Percentiles rank a stretch among this genome's conserved stretches.
These are phyloP conservation scores for Adoxophyes honmai DNA, from an alignment of 1,140 invertebrate genomes.

Conservation along the genomic window DNA sequence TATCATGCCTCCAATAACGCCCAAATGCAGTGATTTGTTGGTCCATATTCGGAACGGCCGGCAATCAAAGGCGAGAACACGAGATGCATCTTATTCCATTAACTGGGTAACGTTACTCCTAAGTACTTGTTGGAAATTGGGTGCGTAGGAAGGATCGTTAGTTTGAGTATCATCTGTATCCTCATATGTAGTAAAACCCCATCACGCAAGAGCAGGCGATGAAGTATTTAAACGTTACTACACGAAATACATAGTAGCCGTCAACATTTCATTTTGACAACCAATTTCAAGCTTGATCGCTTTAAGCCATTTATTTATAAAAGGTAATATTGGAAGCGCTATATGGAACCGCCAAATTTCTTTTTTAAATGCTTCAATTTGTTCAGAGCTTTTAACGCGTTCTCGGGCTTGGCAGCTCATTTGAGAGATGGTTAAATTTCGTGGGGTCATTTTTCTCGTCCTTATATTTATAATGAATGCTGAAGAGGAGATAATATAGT, in stretches of 20 bases:
- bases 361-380: slow-evolving; percentile 25
- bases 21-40: slow-evolving; percentile 1
- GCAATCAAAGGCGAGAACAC: slow-evolving; percentile 4
- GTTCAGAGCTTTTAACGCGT: slow-evolving; percentile 16
- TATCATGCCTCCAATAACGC: background rate
- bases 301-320: slow-evolving; percentile 8
- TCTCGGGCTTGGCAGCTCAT: slow-evolving; percentile 27
- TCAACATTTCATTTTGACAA: slow-evolving; percentile 3
- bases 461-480: slow-evolving; percentile 39
- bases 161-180: background rate
- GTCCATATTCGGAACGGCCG: background rate
- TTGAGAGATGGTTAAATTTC: slow-evolving; percentile 33
- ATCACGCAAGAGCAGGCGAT: background rate
- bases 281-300: slow-evolving; percentile 16
- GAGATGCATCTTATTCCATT: slow-evolving; percentile 9
- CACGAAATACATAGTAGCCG: background rate
- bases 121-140: slow-evolving; percentile 5
- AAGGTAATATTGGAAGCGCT: background rate
- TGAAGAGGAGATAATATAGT: slow-evolving; percentile 25
- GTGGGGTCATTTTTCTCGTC: slow-evolving; percentile 32
- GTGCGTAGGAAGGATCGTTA: slow-evolving; percentile 8
- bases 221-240: slow-evolving; percentile 19
- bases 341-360: slow-evolving; percentile 14
- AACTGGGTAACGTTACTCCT: background rate
- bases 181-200: background rate